These are phyloP conservation scores for Scomberomorus guttatus DNA, from an alignment of 2,797 vertebrate genomes.

Conservation along the genomic window DNA sequence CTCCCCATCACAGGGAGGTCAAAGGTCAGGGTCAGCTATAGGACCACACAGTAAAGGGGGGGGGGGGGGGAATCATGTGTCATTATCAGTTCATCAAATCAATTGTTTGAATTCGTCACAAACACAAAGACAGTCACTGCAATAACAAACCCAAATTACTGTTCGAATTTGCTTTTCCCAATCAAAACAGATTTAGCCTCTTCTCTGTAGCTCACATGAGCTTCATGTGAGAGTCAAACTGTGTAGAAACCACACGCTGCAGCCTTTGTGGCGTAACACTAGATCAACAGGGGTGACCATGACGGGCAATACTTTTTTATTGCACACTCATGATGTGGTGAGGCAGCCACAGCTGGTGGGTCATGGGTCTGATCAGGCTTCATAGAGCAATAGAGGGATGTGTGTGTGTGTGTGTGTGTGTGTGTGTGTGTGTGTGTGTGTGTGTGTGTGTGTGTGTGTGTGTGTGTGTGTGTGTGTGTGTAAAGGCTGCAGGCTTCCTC, in stretches of 20 bases:
- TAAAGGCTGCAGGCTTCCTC: conserved; percentile 34
- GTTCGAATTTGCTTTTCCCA: neutral
- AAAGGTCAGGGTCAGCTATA: conserved; percentile 36
- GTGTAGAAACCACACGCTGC: neutral
- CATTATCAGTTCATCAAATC: neutral
- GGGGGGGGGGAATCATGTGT: too few relatives aligned
- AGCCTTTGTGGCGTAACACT: neutral
- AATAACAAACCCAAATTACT: neutral
- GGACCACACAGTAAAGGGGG: neutral
- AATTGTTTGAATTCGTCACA: neutral
- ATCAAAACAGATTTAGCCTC: neutral
- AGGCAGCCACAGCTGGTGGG: conserved; percentile 38
- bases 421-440: neutral
- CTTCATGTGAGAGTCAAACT: neutral
- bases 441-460: neutral
- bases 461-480: conserved; percentile 7
- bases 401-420: neutral
- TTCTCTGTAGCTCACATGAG: neutral
- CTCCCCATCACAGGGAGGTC: neutral
- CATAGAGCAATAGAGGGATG: neutral
- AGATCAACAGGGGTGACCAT: conserved; percentile 18
- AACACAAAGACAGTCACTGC: neutral
- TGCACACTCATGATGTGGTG: conserved; percentile 12
- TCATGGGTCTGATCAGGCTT: conserved; percentile 15
- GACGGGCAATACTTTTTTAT: conserved; percentile 20